A percentile compares a stretch with the other conserved stretches of the same genome.
phyloP scores from a whole-genome alignment of 92 coral and sea anemone genomes.

The Heteractis magnifica region DNA sequence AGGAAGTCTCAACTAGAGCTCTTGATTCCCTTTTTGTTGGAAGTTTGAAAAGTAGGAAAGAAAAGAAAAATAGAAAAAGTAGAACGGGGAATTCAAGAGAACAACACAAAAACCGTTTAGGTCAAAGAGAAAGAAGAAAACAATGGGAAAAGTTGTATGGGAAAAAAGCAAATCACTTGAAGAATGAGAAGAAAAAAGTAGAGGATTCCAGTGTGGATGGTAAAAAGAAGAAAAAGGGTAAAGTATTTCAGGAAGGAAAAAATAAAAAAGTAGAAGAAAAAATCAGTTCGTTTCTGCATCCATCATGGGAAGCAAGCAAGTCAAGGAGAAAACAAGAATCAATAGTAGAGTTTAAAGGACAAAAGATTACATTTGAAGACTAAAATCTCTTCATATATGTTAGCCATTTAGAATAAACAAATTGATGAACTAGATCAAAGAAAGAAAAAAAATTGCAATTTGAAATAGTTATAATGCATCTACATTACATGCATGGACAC shows the following conservation, averaged over 20 bases:
- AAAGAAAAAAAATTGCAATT: too few species aligned
- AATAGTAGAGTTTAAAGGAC: constrained; percentile 77
- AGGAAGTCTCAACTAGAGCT: background rate
- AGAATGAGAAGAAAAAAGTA: constrained; percentile 16
- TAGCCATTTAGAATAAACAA: too few species aligned
- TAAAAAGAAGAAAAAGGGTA: background rate
- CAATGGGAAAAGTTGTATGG: constrained; percentile 85
- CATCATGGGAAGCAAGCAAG: constrained; percentile 96
- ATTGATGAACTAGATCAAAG: too few species aligned
- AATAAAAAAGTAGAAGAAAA: background rate
- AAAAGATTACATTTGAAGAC: constrained; percentile 82
- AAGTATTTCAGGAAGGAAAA: constrained; percentile 10
- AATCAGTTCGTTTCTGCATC: constrained; percentile 46
- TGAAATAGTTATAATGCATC: too few species aligned
- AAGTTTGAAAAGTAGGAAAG: constrained; percentile 39
- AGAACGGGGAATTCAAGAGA: constrained; percentile 14
- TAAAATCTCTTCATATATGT: background rate
- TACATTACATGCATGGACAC: too few species aligned
- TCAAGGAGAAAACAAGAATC: constrained; percentile 71
- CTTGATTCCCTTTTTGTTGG: constrained; percentile 70
- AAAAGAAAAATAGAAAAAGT: constrained; percentile 15
- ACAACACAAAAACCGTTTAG: constrained; percentile 56
- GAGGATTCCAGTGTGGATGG: constrained; percentile 14
- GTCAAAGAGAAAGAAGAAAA: constrained; percentile 83
- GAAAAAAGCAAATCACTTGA: constrained; percentile 71